Conservation (phyloP, 2,888 invertebrate genomes). For the Apodemia mormo region DNA sequence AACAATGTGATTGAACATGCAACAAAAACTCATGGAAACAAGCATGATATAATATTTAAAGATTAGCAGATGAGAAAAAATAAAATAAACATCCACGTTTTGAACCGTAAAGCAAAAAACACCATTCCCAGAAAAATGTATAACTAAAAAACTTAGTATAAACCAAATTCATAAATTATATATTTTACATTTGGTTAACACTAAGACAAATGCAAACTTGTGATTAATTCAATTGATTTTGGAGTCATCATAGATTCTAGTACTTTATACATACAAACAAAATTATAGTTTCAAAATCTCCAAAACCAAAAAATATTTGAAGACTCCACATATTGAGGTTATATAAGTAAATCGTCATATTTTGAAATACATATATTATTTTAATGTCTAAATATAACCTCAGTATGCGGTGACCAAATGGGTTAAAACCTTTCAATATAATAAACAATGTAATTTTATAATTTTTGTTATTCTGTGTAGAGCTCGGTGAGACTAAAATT, state of each 20-base stretch:
- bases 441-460: no score
- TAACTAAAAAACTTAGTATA: neutral
- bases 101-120: slow-evolving; percentile 2
- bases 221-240: neutral
- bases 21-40: slow-evolving; percentile 34
- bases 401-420: neutral
- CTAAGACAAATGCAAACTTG: neutral
- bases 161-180: slow-evolving; percentile 2
- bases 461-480: neutral
- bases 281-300: neutral
- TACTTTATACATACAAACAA: neutral
- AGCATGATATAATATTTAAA: slow-evolving; percentile 30
- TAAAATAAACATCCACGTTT: slow-evolving; percentile 9
- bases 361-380: no score
- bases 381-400: neutral
- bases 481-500: neutral
- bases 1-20: slow-evolving; percentile 31
- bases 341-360: no score
- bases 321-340: neutral
- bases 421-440: no score
- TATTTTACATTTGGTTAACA: neutral
- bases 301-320: neutral
- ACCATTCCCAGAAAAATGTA: slow-evolving; percentile 24
- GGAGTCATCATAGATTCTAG: neutral
- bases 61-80: slow-evolving; percentile 20